A percentile compares a stretch with the other conserved stretches of the same genome.
phyloP scores from a whole-genome alignment of 2,888 invertebrate species.

The Tryphoninae sp. region DNA sequence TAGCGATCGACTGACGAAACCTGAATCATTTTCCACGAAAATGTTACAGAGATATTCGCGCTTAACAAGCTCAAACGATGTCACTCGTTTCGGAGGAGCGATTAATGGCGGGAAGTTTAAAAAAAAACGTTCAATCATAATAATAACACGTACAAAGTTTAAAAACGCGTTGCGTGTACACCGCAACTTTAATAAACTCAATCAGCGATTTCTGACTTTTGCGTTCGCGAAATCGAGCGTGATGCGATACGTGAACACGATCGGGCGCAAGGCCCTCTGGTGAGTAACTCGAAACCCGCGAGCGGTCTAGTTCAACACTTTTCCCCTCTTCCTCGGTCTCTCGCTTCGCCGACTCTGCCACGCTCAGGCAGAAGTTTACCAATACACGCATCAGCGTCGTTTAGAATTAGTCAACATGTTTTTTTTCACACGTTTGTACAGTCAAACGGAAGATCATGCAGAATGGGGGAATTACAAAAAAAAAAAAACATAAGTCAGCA shows the following conservation, averaged over 20 bases:
- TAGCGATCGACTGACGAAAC: constrained; percentile 5
- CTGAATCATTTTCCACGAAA: constrained; percentile 61
- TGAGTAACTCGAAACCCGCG: constrained; percentile 46
- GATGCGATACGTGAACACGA: constrained; percentile 30
- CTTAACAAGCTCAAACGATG: constrained; percentile 10
- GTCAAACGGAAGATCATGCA: constrained; percentile 39
- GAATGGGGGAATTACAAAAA: constrained; percentile 22
- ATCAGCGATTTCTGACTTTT: constrained; percentile 38
- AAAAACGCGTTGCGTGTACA: neutral
- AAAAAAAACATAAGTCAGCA: constrained; percentile 43
- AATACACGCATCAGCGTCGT: constrained; percentile 29
- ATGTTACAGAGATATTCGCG: constrained; percentile 22
- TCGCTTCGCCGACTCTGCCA: constrained; percentile 2
- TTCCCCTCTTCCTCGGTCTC: neutral
- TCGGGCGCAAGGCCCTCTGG: constrained; percentile 27
- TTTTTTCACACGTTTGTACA: constrained; percentile 54
- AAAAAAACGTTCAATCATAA: neutral
- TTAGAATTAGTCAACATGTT: constrained; percentile 60
- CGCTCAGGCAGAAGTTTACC: neutral
- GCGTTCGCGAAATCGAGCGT: constrained; percentile 49
- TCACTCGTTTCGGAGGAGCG: neutral
- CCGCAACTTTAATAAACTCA: constrained; percentile 6
- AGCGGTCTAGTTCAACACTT: constrained; percentile 49
- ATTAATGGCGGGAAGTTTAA: neutral
- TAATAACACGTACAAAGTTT: neutral